phyloP scores from a whole-genome alignment of 2,797 vertebrate species.

The Myoxocephalus aenaeus region DNA sequence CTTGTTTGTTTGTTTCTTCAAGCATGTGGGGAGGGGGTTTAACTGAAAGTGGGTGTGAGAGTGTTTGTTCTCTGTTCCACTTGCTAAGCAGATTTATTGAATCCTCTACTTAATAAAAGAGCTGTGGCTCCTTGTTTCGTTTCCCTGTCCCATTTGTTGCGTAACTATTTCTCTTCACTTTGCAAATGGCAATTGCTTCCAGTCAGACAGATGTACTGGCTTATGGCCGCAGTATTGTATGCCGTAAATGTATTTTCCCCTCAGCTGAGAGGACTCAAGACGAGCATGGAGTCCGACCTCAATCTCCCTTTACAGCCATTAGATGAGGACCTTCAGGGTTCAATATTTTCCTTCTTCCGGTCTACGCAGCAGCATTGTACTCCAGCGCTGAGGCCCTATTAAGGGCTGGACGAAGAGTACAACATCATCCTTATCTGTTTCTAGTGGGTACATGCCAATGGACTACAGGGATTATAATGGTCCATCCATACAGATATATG shows the following conservation, averaged over 20 bases:
- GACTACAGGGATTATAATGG: slow-evolving; percentile 30
- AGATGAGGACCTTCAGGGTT: slow-evolving; percentile 71
- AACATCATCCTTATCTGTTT: slow-evolving; percentile 57
- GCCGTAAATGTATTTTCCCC: slow-evolving; percentile 45
- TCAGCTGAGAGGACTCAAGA: slow-evolving; percentile 35
- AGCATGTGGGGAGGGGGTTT: slow-evolving; percentile 43
- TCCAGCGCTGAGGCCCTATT: slow-evolving; percentile 61
- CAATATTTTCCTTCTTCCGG: slow-evolving; percentile 77
- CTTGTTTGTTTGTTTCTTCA: slow-evolving; percentile 77
- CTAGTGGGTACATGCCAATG: slow-evolving; percentile 38
- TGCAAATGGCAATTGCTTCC: slow-evolving; percentile 39
- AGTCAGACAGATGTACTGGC: slow-evolving; percentile 11
- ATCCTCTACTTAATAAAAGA: slow-evolving; percentile 74
- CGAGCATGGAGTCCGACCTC: slow-evolving; percentile 37
- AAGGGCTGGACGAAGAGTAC: slow-evolving; percentile 54
- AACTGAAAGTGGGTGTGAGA: slow-evolving; percentile 57
- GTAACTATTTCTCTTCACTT: slow-evolving; percentile 42
- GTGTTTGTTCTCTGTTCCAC: slow-evolving; percentile 73
- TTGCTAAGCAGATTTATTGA: slow-evolving; percentile 81
- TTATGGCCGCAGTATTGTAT: slow-evolving; percentile 9
- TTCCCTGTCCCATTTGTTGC: slow-evolving; percentile 42
- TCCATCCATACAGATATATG: slow-evolving; percentile 8
- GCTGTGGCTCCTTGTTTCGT: slow-evolving; percentile 57
- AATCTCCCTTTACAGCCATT: slow-evolving; percentile 61
- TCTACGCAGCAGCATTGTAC: slow-evolving; percentile 39